Base-by-base conservation (phyloP, 2,888 invertebrate genomes). In the Tricholauxania praeusta region DNA sequence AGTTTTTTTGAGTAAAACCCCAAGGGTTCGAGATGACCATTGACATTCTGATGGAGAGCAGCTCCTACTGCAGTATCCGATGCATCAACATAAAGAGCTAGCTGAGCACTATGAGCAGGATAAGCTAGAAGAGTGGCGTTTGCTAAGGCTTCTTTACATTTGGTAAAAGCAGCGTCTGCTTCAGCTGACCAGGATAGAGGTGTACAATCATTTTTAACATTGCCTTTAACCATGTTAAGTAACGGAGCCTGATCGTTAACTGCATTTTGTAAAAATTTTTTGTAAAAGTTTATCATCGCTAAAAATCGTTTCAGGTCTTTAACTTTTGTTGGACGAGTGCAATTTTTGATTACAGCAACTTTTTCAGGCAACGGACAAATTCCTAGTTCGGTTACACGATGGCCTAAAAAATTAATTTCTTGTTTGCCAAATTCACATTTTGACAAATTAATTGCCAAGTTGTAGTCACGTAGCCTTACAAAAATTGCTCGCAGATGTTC, bases 1-100 rank as follows among this genome's bases (percentile, higher is more conserved):
- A 87, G 73, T 55, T 84, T 83, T 57, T 78, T 78, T 0, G 84
- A 85, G 71, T 83, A n/a, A 3, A 28, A 28, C 28, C 3, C 28
- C 28, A 28, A 28, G 28, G 28, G 28, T 28, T 28, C 28, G 28
- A 53, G n/a, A 12, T 70, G 17, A 14, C 66, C 65, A 64, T 73
- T 57, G 5, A 75, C 17, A 49, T 72, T 48, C 57, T 78, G 76
- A 22, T 78, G 76, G 49, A 75, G 53, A 3, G 64, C 72, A 17
- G 73, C 74, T 12, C 77, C 77, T 10, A 74, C 65, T 7, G 72
- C 71, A 2, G 60, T 28, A 19, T 77, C 73, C 1, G 77, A 76
- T 7, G 76, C 76, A 52, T 78, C 76, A 1, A 74, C 70, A 19
- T 57, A 65, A 10, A 76, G 55, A 1, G 62, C 47, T 15, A 74